Conservation (phyloP, 2,888 invertebrate genomes). For the Bimastos eiseni region DNA sequence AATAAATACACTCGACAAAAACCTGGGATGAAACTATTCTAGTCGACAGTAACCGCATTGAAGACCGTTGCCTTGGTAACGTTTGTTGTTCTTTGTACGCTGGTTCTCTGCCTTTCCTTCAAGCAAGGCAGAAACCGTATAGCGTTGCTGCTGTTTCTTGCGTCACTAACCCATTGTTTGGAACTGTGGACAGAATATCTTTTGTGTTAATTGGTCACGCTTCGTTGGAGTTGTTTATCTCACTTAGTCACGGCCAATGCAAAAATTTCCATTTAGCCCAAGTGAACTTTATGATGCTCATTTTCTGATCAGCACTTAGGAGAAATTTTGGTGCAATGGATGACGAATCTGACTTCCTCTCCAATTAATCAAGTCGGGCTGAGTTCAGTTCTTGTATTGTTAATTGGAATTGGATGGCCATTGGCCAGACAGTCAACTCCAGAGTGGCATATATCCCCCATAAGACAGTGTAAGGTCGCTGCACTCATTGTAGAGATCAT, state of each 20-base stretch:
- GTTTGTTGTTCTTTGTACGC: not conserved
- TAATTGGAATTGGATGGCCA: too few relatives aligned
- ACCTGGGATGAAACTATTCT: too few relatives aligned
- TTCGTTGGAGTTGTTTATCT: not conserved
- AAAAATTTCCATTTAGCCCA: not conserved
- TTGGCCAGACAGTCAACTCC: too few relatives aligned
- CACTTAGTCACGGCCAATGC: not conserved
- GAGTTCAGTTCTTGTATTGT: too few relatives aligned
- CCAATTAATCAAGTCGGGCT: too few relatives aligned
- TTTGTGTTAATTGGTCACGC: not conserved
- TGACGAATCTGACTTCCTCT: too few relatives aligned
- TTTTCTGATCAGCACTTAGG: not conserved
- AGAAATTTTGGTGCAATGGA: not conserved
- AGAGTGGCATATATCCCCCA: too few relatives aligned
- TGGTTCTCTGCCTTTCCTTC: not conserved
- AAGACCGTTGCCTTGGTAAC: not conserved
- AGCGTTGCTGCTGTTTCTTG: not conserved
- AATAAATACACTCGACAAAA: too few relatives aligned
- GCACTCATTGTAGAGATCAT: too few relatives aligned
- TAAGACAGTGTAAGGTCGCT: too few relatives aligned
- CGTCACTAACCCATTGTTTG: not conserved
- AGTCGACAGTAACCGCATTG: not conserved
- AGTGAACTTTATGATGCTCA: not conserved
- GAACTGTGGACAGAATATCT: not conserved
- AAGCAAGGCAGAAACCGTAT: not conserved